phyloP scores from a whole-genome alignment of 2,113 vertebrate species.

The Caloenas nicobarica region DNA sequence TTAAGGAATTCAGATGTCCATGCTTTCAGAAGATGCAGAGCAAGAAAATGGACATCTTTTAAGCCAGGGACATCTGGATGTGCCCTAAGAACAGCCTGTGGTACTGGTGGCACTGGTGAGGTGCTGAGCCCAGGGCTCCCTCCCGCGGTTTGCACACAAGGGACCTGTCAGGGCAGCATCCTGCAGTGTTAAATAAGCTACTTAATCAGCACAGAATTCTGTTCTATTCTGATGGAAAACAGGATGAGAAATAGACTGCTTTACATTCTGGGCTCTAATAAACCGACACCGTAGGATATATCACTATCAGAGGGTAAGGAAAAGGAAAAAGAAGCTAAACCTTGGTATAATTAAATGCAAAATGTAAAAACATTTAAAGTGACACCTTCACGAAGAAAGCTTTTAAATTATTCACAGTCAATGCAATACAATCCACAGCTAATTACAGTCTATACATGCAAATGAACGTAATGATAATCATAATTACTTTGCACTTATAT shows the following conservation, averaged over 20 bases:
- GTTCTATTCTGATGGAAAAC: not conserved
- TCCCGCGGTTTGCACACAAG: not conserved
- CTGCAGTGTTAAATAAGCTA: not conserved
- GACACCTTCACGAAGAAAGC: conserved; percentile 26
- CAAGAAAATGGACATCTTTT: not conserved
- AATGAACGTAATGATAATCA: conserved; percentile 60
- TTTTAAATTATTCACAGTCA: conserved; percentile 62
- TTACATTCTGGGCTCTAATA: not conserved
- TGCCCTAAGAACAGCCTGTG: not conserved
- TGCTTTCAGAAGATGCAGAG: not conserved
- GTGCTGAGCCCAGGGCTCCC: not conserved
- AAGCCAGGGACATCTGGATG: not conserved
- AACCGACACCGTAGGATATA: not conserved
- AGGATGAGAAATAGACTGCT: not conserved
- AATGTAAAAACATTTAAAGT: conserved; percentile 36
- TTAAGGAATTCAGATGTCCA: not conserved
- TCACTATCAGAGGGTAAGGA: not conserved
- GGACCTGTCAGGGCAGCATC: not conserved
- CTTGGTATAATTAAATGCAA: conserved; percentile 1
- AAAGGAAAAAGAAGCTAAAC: not conserved
- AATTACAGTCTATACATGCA: conserved; percentile 66
- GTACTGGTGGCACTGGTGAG: not conserved
- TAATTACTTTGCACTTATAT: conserved; percentile 64
- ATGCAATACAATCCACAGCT: conserved; percentile 59
- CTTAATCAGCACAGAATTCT: not conserved